Conservation (phyloP, 1,140 invertebrate genomes). For the Drosophila ogumai region DNA sequence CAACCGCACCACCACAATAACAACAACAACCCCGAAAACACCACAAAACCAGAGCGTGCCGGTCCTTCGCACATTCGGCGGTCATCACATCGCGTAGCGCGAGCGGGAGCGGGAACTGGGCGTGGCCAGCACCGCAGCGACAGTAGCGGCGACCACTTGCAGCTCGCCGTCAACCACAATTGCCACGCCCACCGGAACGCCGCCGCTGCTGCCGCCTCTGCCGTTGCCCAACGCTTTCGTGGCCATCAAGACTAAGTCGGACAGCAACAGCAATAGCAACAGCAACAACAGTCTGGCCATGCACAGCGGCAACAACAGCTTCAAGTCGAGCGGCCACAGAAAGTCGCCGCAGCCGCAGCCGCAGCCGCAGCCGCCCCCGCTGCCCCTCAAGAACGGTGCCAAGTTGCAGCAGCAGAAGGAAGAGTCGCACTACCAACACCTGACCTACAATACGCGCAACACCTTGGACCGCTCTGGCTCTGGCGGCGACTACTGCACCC, state of each 20-base stretch:
- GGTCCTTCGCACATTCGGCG: slow-evolving; percentile 85
- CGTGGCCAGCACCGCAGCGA: slow-evolving; percentile 60
- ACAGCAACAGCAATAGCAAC: slow-evolving; percentile 59
- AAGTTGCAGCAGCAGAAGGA: slow-evolving; percentile 53
- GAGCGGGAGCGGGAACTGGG: slow-evolving; percentile 82
- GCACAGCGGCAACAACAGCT: slow-evolving; percentile 74
- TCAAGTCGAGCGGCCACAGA: slow-evolving; percentile 66
- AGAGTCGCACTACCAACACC: slow-evolving; percentile 76
- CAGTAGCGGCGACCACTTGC: slow-evolving; percentile 52
- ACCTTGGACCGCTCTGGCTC: slow-evolving; percentile 64
- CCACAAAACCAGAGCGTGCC: slow-evolving; percentile 81
- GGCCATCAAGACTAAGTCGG: slow-evolving; percentile 76
- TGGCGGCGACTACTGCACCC: slow-evolving; percentile 69
- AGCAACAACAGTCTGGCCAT: slow-evolving; percentile 65
- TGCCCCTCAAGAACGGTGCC: slow-evolving; percentile 72
- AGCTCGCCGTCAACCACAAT: slow-evolving; percentile 65
- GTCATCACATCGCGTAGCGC: slow-evolving; percentile 85
- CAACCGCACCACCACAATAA: slow-evolving; percentile 20
- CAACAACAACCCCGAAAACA: slow-evolving; percentile 44
- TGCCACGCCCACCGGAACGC: slow-evolving; percentile 70
- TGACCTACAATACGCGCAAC: slow-evolving; percentile 70
- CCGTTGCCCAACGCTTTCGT: slow-evolving; percentile 79
- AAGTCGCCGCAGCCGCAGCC: slow-evolving; percentile 68
- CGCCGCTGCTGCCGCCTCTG: slow-evolving; percentile 77
- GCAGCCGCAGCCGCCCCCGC: slow-evolving; percentile 69